Percentiles rank a stretch among this genome's conserved stretches.
These are phyloP conservation scores for Saturnia japonica DNA, from an alignment of 2,888 invertebrate species.

Conservation along the genomic window DNA sequence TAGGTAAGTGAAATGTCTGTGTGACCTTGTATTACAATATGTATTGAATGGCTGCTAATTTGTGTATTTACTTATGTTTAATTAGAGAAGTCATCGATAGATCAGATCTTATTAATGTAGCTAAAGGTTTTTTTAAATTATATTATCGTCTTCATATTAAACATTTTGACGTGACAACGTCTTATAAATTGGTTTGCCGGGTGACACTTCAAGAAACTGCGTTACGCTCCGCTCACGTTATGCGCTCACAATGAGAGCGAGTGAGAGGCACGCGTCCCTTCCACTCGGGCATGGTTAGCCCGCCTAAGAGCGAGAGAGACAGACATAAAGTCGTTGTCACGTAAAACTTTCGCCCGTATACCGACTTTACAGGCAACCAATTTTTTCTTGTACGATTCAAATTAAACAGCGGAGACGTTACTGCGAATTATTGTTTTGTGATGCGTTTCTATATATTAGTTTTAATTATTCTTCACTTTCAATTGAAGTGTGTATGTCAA, in stretches of 20 bases:
- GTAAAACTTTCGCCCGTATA: too few species aligned
- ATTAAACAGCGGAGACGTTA: not conserved
- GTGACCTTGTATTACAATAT: not conserved
- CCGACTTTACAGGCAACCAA: too few species aligned
- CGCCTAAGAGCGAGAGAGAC: too few species aligned
- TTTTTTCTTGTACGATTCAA: not conserved
- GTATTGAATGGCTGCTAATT: slow-evolving; percentile 1
- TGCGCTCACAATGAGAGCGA: too few species aligned
- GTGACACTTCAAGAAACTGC: too few species aligned
- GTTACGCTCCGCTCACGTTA: too few species aligned
- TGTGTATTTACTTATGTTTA: not conserved
- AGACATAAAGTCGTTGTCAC: too few species aligned
- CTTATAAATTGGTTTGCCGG: too few species aligned
- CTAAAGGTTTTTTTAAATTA: not conserved
- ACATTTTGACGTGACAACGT: too few species aligned
- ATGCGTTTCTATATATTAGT: not conserved
- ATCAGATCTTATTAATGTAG: not conserved
- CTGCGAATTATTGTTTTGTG: not conserved
- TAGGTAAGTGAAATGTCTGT: not conserved
- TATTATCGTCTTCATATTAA: not conserved
- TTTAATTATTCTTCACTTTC: not conserved
- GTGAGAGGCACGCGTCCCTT: too few species aligned
- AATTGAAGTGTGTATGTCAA: slow-evolving; percentile 17
- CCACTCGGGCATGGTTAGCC: too few species aligned
- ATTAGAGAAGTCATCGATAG: not conserved